phyloP scores from a whole-genome alignment of 2,113 vertebrate species.

The Mustela lutreola region DNA sequence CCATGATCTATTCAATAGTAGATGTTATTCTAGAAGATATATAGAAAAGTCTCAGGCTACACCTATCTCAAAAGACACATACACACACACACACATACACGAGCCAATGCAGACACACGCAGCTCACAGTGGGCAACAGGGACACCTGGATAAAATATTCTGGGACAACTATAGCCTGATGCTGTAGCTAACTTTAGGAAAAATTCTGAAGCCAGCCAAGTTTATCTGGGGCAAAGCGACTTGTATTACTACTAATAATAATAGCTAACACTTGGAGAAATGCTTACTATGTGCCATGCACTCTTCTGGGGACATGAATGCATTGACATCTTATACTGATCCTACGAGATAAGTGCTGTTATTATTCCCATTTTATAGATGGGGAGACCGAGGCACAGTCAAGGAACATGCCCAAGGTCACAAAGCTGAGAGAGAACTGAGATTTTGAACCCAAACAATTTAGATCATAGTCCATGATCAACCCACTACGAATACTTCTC shows the following conservation, averaged over 20 bases:
- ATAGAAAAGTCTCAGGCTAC: background rate
- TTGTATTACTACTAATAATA: background rate
- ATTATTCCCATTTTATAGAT: constrained; percentile 53
- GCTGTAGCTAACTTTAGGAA: constrained; percentile 36
- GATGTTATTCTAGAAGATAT: constrained; percentile 37
- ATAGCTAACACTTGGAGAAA: background rate
- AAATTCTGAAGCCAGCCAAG: constrained; percentile 51
- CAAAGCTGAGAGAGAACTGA: constrained; percentile 25
- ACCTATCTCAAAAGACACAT: background rate
- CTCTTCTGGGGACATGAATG: background rate
- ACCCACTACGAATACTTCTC: background rate
- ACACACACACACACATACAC: background rate
- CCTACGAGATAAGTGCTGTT: background rate
- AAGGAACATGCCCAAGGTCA: background rate
- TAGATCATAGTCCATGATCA: background rate
- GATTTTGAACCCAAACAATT: constrained; percentile 48
- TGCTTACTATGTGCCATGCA: background rate
- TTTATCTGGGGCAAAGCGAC: constrained; percentile 33
- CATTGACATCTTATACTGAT: background rate
- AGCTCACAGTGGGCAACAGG: background rate
- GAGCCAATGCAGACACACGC: background rate
- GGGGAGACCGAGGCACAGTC: background rate
- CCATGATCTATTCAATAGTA: constrained; percentile 40
- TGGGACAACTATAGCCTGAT: background rate
- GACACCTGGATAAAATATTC: constrained; percentile 43